A percentile compares a stretch with the other conserved stretches of the same genome.
These are phyloP conservation scores for Gobio occitaniae DNA, from an alignment of 2,797 vertebrate species.

Conservation along the genomic window DNA sequence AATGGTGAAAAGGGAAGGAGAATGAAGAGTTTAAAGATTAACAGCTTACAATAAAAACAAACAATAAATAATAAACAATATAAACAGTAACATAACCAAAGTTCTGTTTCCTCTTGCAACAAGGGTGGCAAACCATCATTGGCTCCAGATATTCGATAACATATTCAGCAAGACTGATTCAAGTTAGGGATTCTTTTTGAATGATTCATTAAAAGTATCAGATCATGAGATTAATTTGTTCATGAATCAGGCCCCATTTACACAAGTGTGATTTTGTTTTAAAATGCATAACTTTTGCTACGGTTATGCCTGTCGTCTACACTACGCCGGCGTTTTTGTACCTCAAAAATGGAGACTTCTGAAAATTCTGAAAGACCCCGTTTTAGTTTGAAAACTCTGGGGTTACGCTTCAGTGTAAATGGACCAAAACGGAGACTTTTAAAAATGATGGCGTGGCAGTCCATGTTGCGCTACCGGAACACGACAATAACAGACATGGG, in stretches of 20 bases:
- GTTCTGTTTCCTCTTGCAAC: not conserved
- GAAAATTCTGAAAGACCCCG: no score
- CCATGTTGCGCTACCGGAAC: no score
- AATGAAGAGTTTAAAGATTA: constrained; percentile 25
- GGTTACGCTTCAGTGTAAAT: no score
- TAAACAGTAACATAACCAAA: constrained; percentile 23
- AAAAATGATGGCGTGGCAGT: no score
- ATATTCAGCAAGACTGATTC: not conserved
- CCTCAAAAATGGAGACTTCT: no score
- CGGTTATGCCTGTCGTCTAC: no score
- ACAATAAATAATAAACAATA: constrained; percentile 20
- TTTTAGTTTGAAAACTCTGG: no score
- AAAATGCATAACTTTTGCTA: no score
- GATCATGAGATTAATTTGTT: not conserved
- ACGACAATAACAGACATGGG: no score
- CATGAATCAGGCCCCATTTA: not conserved
- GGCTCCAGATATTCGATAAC: not conserved
- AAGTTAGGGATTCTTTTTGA: not conserved
- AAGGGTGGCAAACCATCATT: not conserved
- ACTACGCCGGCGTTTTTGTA: no score
- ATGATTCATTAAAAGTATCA: not conserved
- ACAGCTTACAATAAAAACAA: constrained; percentile 38
- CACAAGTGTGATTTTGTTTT: no score
- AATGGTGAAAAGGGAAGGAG: constrained; percentile 25
- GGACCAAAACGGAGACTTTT: no score